These are phyloP conservation scores for Notocelia uddmanniana DNA, from an alignment of 2,888 invertebrate species.

Conservation along the genomic window DNA sequence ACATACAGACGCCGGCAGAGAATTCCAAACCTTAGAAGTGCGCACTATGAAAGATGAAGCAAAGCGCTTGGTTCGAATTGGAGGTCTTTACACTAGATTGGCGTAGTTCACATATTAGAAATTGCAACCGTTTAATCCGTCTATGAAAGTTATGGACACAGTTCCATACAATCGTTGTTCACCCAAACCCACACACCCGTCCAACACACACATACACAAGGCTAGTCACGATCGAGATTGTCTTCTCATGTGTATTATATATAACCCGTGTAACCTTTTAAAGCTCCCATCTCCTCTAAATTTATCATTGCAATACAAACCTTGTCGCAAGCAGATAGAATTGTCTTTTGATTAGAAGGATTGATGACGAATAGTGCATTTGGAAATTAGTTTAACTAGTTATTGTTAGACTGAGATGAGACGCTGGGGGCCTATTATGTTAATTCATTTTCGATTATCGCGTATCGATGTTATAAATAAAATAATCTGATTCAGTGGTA, in stretches of 20 bases:
- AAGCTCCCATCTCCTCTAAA: constrained; percentile 1
- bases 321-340: background rate
- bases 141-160: constrained; percentile 57
- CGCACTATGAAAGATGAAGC: too few species aligned
- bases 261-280: constrained; percentile 42
- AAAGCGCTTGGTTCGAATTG: too few species aligned
- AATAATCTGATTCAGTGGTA: constrained; percentile 1
- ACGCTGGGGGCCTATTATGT: constrained; percentile 28
- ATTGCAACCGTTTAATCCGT: too few species aligned
- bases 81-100: too few species aligned
- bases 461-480: constrained; percentile 6
- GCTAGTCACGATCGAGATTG: constrained; percentile 81
- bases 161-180: constrained; percentile 50
- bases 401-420: constrained; percentile 32
- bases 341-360: background rate
- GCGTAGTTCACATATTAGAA: too few species aligned
- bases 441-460: constrained; percentile 31
- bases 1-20: too few species aligned
- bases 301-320: background rate
- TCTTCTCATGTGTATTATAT: constrained; percentile 67
- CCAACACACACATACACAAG: constrained; percentile 67
- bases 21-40: too few species aligned
- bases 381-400: background rate
- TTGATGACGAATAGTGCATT: too few species aligned
- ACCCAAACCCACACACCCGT: constrained; percentile 59